Percentiles rank a stretch among this genome's conserved stretches.
Conservation (phyloP, 2,113 vertebrate genomes). For the Synchiropus splendidus region DNA sequence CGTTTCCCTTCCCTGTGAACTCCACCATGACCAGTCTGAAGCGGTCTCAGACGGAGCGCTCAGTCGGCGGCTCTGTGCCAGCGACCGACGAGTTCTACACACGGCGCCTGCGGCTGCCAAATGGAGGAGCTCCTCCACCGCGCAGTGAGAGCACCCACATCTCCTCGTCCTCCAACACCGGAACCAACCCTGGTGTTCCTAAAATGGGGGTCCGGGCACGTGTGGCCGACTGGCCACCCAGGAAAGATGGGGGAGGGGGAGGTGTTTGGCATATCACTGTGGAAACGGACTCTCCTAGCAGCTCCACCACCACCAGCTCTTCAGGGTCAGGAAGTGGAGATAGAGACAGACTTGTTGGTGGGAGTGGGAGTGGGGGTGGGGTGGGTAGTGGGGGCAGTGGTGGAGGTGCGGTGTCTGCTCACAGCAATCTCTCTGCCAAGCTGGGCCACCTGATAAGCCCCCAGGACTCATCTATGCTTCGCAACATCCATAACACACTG, state of each 20-base stretch:
- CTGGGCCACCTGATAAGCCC: conserved; percentile 84
- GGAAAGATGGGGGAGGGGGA: conserved; percentile 78
- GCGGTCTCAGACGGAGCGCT: conserved; percentile 94
- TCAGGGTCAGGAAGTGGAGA: conserved; percentile 61
- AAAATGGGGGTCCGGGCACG: conserved; percentile 97
- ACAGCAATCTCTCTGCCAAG: conserved; percentile 75
- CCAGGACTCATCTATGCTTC: conserved; percentile 93
- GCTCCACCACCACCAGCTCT: conserved; percentile 57
- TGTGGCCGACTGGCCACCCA: conserved; percentile 95
- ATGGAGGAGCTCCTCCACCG: conserved; percentile 87
- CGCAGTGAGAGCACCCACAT: conserved; percentile 92
- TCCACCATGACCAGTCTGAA: conserved; percentile 95
- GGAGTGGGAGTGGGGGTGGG: conserved; percentile 24
- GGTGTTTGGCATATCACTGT: conserved; percentile 73
- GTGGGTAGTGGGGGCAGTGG: conserved; percentile 27
- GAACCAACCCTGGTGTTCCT: conserved; percentile 89
- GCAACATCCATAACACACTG: conserved; percentile 92
- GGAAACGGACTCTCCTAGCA: conserved; percentile 76
- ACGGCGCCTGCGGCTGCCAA: conserved; percentile 88
- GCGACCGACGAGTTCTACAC: conserved; percentile 93
- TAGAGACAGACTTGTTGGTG: conserved; percentile 42
- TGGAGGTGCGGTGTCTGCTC: conserved; percentile 46
- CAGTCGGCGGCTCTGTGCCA: conserved; percentile 80
- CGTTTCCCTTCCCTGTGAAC: conserved; percentile 30
- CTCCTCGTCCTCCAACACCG: conserved; percentile 61